These are phyloP conservation scores for Dryocosmus kuriphilus DNA, from an alignment of 2,888 invertebrate genomes.

Conservation along the genomic window DNA sequence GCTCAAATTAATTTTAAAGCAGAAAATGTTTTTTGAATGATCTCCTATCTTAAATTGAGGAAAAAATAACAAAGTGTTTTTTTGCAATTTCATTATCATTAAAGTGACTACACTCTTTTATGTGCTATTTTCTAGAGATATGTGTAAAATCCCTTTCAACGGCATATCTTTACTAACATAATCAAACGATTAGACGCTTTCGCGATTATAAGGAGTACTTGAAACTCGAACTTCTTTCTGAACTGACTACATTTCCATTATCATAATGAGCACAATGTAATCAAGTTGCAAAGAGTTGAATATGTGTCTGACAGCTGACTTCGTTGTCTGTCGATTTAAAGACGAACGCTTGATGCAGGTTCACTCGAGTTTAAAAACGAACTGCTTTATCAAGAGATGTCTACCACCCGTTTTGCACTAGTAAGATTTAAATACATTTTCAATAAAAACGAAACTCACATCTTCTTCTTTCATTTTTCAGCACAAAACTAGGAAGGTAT, in stretches of 20 bases:
- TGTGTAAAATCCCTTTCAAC: neutral
- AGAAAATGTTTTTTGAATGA: neutral
- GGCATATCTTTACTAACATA: neutral
- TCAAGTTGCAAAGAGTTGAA: conserved; percentile 12
- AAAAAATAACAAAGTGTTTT: neutral
- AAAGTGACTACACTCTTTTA: neutral
- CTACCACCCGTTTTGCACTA: neutral
- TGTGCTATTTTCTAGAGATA: neutral
- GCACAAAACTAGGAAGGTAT: neutral
- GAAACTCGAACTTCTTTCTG: neutral
- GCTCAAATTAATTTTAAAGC: neutral
- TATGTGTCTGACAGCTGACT: conserved; percentile 1
- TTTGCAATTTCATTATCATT: neutral
- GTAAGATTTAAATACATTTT: neutral
- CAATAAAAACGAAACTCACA: neutral
- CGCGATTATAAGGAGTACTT: neutral
- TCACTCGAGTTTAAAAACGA: neutral
- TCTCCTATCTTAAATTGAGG: neutral
- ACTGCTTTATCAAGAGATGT: neutral
- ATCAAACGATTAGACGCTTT: neutral
- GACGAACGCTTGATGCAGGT: neutral
- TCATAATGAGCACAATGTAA: neutral
- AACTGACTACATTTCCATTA: neutral
- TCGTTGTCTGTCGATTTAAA: neutral
- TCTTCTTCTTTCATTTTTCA: neutral